Conservation (phyloP, 2,113 vertebrate species). For the Typhlomys cinereus region DNA sequence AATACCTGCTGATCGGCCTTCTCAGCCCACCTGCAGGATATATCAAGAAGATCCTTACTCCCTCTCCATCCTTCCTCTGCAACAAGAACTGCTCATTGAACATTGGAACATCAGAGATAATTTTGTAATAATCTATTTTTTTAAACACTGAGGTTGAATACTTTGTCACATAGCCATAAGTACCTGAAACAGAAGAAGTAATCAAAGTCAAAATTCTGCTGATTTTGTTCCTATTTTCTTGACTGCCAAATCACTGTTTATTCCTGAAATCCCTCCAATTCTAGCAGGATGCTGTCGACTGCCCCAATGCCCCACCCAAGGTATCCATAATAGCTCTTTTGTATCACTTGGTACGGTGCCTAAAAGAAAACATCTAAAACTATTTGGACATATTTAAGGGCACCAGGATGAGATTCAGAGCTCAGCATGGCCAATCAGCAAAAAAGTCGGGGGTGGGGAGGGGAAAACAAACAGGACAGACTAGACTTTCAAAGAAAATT, state of each 20-base stretch:
- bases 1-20: not conserved
- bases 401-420: constrained; percentile 82
- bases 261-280: constrained; percentile 71
- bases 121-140: not conserved
- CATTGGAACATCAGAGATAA: not conserved
- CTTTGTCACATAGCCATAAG: not conserved
- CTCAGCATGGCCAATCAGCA: constrained; percentile 64
- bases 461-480: constrained; percentile 80
- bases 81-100: not conserved
- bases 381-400: constrained; percentile 83
- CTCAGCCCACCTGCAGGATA: not conserved
- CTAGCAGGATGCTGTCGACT: constrained; percentile 52
- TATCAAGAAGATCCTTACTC: not conserved
- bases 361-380: constrained; percentile 79
- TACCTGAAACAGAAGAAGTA: constrained; percentile 56
- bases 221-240: constrained; percentile 71
- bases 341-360: constrained; percentile 68
- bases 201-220: constrained; percentile 76
- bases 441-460: not conserved
- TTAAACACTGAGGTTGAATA: not conserved
- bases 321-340: constrained; percentile 76
- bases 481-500: constrained; percentile 84
- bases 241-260: constrained; percentile 72
- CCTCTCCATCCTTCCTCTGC: not conserved
- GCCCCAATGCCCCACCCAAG: not conserved